phyloP scores from a whole-genome alignment of 1,140 invertebrate species.

The Zeugodacus cucurbitae region DNA sequence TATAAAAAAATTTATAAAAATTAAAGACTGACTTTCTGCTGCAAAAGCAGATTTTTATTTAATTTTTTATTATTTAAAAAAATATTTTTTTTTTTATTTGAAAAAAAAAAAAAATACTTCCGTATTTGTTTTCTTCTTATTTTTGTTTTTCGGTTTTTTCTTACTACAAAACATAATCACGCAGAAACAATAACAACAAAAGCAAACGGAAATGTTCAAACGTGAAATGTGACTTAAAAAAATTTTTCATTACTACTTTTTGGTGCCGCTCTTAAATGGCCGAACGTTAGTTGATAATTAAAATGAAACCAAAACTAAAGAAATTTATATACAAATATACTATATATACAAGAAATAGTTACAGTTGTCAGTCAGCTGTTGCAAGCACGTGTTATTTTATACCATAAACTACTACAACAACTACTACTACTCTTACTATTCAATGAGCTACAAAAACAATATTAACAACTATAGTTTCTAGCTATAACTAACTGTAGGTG shows the following conservation, averaged over 20 bases:
- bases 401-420: background rate
- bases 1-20: too few species aligned
- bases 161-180: conserved; percentile 33
- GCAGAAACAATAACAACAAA: background rate
- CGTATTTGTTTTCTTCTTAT: background rate
- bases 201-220: background rate
- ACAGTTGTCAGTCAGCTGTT: conserved; percentile 20
- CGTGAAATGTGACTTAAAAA: conserved; percentile 38
- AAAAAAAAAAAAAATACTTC: too few species aligned
- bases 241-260: conserved; percentile 64
- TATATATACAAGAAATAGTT: background rate
- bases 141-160: background rate
- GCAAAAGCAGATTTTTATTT: conserved; percentile 15
- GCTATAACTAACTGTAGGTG: background rate
- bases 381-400: conserved; percentile 10
- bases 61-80: conserved; percentile 6
- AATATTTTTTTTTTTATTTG: conserved; percentile 30
- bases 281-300: conserved; percentile 27
- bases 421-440: background rate
- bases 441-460: background rate
- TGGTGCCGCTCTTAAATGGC: conserved; percentile 56
- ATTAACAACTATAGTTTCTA: background rate
- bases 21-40: conserved; percentile 46
- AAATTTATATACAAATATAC: background rate
- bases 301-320: background rate